phyloP scores from a whole-genome alignment of 1,140 invertebrate genomes.

The Drosophila elegans region DNA sequence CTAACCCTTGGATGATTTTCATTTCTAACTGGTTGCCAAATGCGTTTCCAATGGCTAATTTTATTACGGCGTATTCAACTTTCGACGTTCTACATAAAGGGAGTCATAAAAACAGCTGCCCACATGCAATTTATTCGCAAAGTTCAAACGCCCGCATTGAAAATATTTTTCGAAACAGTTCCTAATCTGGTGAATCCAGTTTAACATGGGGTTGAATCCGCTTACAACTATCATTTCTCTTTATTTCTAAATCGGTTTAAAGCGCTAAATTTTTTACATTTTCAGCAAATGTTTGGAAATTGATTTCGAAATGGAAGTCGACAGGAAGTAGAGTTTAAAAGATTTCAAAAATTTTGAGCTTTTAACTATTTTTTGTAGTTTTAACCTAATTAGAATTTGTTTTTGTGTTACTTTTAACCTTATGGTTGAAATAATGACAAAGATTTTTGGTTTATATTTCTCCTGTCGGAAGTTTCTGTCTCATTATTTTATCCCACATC shows the following conservation, averaged over 20 bases:
- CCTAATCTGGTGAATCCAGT: constrained; percentile 45
- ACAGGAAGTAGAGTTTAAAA: too few relatives aligned
- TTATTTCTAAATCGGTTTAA: constrained; percentile 47
- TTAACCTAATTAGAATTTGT: too few relatives aligned
- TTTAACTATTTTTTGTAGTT: neutral
- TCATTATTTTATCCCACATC: constrained; percentile 5
- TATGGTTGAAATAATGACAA: too few relatives aligned
- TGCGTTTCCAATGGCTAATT: constrained; percentile 64
- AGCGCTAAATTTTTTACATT: constrained; percentile 30
- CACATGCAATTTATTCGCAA: constrained; percentile 60
- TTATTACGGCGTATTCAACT: constrained; percentile 59
- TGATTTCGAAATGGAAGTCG: neutral
- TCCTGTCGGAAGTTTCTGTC: constrained; percentile 28
- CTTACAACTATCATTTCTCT: constrained; percentile 62
- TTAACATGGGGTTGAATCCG: constrained; percentile 45
- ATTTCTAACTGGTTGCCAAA: constrained; percentile 41
- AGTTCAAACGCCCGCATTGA: constrained; percentile 56
- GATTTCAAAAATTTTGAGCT: neutral
- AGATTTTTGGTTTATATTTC: constrained; percentile 9
- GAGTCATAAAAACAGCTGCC: constrained; percentile 81
- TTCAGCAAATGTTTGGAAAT: constrained; percentile 10
- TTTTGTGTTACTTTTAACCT: too few relatives aligned
- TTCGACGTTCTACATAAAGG: constrained; percentile 37
- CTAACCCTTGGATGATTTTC: constrained; percentile 58
- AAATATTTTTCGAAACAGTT: constrained; percentile 24